Evolutionary conservation across 92 coral and sea anemone genomes (phyloP).

Genomic region (Montipora capitata): DNA sequence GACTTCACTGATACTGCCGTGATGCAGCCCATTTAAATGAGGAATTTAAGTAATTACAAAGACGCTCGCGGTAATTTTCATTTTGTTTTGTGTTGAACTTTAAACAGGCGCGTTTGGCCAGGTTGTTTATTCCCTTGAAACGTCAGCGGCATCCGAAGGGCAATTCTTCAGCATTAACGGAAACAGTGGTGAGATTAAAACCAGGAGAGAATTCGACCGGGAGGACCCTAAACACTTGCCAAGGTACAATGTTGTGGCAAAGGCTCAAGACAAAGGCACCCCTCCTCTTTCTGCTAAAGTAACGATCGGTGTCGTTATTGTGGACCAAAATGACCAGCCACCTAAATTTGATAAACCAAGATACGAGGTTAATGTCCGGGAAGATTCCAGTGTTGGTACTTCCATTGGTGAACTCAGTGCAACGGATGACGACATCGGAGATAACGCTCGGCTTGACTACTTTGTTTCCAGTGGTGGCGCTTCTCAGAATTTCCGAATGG

Average conservation of each 20-base stretch:
- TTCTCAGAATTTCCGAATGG: slow-evolving; percentile 76
- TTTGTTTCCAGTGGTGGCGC: slow-evolving; percentile 88
- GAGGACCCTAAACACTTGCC: slow-evolving; percentile 44
- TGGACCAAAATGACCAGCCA: slow-evolving; percentile 90
- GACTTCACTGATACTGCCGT: no score
- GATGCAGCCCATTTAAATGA: no score
- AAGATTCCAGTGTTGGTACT: slow-evolving; percentile 80
- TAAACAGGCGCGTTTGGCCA: slow-evolving; percentile 53
- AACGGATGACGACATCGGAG: slow-evolving; percentile 87
- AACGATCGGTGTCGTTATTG: slow-evolving; percentile 73
- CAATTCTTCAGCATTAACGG: slow-evolving; percentile 45
- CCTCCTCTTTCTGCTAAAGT: slow-evolving; percentile 48
- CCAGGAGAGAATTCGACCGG: slow-evolving; percentile 76
- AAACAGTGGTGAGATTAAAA: slow-evolving; percentile 67
- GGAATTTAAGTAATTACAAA: no score
- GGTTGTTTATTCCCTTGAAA: slow-evolving; percentile 55
- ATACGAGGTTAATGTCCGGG: slow-evolving; percentile 73
- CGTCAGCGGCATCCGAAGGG: not conserved
- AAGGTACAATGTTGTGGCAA: slow-evolving; percentile 43
- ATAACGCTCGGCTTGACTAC: slow-evolving; percentile 87
- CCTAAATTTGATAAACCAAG: slow-evolving; percentile 75
- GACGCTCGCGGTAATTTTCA: no score
- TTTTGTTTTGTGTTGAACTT: not conserved
- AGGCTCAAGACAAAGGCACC: slow-evolving; percentile 79
- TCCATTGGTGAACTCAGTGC: slow-evolving; percentile 71